A percentile compares a stretch with the other conserved stretches of the same genome.
phyloP scores from a whole-genome alignment of 2,888 invertebrate genomes.

The Congeria kusceri region DNA sequence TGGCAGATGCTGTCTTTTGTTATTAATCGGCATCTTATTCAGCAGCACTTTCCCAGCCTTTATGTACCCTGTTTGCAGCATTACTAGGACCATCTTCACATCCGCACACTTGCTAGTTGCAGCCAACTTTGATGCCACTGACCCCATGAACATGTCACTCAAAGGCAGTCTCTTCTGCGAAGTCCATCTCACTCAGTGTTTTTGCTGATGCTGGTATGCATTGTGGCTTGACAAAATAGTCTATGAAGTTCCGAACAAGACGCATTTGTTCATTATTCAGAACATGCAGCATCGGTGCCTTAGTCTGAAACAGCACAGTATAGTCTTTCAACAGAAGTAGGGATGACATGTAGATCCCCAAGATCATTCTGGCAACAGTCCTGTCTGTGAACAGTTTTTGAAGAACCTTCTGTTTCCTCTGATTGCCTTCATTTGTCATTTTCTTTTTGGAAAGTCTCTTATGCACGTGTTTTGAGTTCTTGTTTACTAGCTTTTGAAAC shows the following conservation, averaged over 20 bases:
- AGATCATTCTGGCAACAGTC: neutral
- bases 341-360: slow-evolving; percentile 15
- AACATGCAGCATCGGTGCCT: slow-evolving; percentile 14
- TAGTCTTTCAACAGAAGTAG: slow-evolving; percentile 25
- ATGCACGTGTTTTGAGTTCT: neutral
- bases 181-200: neutral
- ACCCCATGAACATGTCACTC: slow-evolving; percentile 34
- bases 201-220: slow-evolving; percentile 5
- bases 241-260: slow-evolving; percentile 22
- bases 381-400: slow-evolving; percentile 13
- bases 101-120: neutral
- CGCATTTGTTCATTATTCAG: slow-evolving; percentile 29
- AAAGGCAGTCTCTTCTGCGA: neutral
- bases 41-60: slow-evolving; percentile 24
- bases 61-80: neutral
- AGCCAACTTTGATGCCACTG: neutral
- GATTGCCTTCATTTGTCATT: slow-evolving; percentile 8
- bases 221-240: slow-evolving; percentile 39
- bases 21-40: slow-evolving; percentile 54
- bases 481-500: neutral
- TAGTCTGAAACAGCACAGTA: slow-evolving; percentile 24
- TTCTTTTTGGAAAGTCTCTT: slow-evolving; percentile 1
- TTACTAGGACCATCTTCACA: neutral
- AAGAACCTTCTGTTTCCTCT: neutral
- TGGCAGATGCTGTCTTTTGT: slow-evolving; percentile 35